Conservation (phyloP, 2,888 invertebrate genomes). For the Habroteleia sp. region DNA sequence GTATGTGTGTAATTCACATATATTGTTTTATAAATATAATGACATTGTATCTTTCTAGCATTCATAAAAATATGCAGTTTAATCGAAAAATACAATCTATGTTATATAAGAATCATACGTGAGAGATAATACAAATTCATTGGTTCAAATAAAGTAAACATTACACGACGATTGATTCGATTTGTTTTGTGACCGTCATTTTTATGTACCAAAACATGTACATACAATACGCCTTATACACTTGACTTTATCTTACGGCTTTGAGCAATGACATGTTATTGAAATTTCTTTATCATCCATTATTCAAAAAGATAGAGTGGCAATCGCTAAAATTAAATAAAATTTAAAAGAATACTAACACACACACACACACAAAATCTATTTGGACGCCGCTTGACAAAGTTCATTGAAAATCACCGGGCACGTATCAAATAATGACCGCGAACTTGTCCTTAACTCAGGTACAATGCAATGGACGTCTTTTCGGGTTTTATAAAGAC, state of each 20-base stretch:
- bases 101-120: conserved; percentile 67
- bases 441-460: conserved; percentile 68
- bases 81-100: conserved; percentile 68
- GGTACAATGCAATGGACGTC: conserved; percentile 76
- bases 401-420: conserved; percentile 21
- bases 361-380: conserved; percentile 48
- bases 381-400: conserved; percentile 36
- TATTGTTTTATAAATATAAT: conserved; percentile 63
- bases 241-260: conserved; percentile 52
- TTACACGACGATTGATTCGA: conserved; percentile 26
- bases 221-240: conserved; percentile 71
- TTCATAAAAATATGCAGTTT: conserved; percentile 63
- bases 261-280: conserved; percentile 44
- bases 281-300: neutral
- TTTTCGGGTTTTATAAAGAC: conserved; percentile 40
- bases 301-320: neutral
- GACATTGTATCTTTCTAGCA: conserved; percentile 45
- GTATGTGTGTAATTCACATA: no score
- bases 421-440: conserved; percentile 39
- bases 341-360: conserved; percentile 17
- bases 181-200: conserved; percentile 63
- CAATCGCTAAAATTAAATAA: conserved; percentile 11
- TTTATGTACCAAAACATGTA: conserved; percentile 75
- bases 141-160: conserved; percentile 74
- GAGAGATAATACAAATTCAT: conserved; percentile 72